Evolutionary conservation across 2,797 vertebrate genomes (phyloP).

Genomic region (Sarcophilus harrisii): DNA sequence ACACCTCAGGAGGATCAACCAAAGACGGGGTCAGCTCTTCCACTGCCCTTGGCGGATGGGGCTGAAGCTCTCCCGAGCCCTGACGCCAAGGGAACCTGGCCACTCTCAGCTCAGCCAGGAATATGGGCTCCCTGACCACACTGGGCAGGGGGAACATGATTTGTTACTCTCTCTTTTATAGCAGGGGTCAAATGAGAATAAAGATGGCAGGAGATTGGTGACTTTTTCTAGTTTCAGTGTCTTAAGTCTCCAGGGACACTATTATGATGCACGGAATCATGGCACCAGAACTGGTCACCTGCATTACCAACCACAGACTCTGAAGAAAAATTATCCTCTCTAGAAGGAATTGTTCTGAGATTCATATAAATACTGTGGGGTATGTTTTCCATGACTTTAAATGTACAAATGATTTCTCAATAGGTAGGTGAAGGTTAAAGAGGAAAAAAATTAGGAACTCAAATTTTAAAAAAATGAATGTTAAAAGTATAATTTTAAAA

Average conservation of each 20-base stretch:
- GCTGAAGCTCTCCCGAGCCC: neutral
- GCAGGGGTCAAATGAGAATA: neutral
- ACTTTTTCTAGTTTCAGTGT: neutral
- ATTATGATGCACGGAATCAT: conserved; percentile 2
- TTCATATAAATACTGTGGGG: neutral
- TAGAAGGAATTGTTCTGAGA: neutral
- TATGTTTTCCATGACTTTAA: neutral
- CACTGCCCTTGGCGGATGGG: neutral
- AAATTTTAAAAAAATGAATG: neutral
- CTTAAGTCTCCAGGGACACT: neutral
- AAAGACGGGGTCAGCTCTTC: neutral
- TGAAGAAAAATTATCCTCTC: neutral
- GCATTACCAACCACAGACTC: neutral
- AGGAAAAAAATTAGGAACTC: neutral
- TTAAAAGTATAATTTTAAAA: neutral
- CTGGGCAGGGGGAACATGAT: neutral
- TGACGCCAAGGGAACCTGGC: neutral
- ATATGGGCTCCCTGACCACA: neutral
- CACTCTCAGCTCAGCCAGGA: neutral
- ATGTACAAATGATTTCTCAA: neutral
- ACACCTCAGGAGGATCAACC: neutral
- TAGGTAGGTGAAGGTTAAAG: neutral
- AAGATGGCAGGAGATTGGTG: neutral
- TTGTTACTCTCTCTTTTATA: neutral
- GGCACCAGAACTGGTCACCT: neutral